Conservation (phyloP, 35 echinoderm and acorn worm genomes). For the Heliocidaris erythrogramma region DNA sequence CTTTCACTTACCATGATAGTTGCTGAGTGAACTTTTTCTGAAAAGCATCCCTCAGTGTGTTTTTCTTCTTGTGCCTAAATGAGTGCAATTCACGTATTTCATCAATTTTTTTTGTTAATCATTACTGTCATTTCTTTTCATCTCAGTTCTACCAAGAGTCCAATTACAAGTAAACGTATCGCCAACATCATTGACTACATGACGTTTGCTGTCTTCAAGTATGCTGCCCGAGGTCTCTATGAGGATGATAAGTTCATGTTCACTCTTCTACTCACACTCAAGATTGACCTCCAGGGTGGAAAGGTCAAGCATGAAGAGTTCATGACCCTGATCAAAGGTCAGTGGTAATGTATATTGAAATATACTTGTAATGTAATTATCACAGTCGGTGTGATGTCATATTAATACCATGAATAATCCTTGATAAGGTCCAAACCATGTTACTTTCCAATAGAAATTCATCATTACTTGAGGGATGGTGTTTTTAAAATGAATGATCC, state of each 20-base stretch:
- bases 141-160: constrained; percentile 89
- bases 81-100: too few relatives aligned
- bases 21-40: too few relatives aligned
- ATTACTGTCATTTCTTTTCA: not conserved
- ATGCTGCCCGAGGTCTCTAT: constrained; percentile 88
- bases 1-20: too few relatives aligned
- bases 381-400: not conserved
- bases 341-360: not conserved
- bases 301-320: constrained; percentile 95
- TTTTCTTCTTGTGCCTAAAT: too few relatives aligned
- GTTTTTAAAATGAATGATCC: too few relatives aligned
- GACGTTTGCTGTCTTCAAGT: constrained; percentile 90
- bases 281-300: constrained; percentile 87
- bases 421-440: too few relatives aligned
- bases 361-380: not conserved
- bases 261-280: constrained; percentile 81
- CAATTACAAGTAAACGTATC: constrained; percentile 94
- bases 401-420: too few relatives aligned
- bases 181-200: constrained; percentile 95
- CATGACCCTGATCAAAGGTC: constrained; percentile 92
- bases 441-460: too few relatives aligned
- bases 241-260: constrained; percentile 94
- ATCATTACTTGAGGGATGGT: too few relatives aligned
- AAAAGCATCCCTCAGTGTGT: too few relatives aligned
- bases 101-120: not conserved